A percentile compares a stretch with the other conserved stretches of the same genome.
Evolutionary conservation across 92 coral and sea anemone genomes (phyloP).

Genomic region (Epizoanthus scotinus): DNA sequence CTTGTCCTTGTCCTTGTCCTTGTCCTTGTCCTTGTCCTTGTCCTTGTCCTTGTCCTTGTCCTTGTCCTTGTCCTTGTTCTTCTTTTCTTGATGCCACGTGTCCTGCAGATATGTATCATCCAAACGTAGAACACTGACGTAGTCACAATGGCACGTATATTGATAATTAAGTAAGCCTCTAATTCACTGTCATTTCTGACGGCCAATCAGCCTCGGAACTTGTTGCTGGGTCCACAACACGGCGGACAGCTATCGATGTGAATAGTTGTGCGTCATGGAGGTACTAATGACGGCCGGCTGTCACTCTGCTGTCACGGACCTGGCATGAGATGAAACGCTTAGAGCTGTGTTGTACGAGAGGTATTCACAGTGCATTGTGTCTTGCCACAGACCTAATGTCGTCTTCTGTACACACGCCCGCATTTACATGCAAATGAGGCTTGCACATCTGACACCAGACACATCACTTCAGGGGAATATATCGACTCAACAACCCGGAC

Average conservation of each 20-base stretch:
- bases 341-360: constrained; percentile 9
- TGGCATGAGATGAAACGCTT: constrained; percentile 18
- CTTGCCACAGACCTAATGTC: neutral
- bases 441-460: constrained; percentile 19
- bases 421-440: constrained; percentile 38
- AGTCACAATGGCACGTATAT: constrained; percentile 8
- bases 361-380: constrained; percentile 14
- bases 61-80: too few species aligned
- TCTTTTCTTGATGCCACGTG: too few species aligned
- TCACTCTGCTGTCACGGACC: constrained; percentile 2
- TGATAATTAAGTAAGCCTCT: constrained; percentile 14
- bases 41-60: too few species aligned
- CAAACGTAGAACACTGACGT: neutral
- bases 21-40: too few species aligned
- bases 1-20: too few species aligned
- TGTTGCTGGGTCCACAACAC: neutral
- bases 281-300: neutral
- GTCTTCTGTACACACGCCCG: constrained; percentile 11
- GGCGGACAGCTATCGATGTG: neutral
- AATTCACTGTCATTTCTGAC: neutral
- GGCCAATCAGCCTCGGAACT: neutral
- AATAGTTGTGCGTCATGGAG: neutral
- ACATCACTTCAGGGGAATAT: neutral
- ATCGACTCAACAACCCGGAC: neutral
- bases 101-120: too few species aligned